phyloP scores from a whole-genome alignment of 2,113 vertebrate genomes.

The Peromyscus californicus region DNA sequence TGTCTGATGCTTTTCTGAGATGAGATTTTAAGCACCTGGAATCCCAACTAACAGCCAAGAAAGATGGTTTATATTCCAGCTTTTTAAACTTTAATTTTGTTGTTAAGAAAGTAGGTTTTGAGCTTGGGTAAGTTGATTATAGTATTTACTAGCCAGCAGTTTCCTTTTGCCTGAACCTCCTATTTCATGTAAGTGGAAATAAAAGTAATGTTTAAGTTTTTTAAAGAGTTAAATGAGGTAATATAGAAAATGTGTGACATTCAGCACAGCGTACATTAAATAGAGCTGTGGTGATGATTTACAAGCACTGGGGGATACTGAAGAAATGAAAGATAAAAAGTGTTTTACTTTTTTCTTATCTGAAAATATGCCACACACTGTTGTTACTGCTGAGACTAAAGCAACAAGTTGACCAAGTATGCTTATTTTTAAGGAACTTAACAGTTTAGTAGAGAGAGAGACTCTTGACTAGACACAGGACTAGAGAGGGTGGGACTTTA shows the following conservation, averaged over 20 bases:
- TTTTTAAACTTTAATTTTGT: slow-evolving; percentile 11
- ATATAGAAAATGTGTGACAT: background rate
- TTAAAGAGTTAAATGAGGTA: slow-evolving; percentile 16
- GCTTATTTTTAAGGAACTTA: background rate
- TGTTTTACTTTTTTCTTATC: background rate
- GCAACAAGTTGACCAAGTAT: background rate
- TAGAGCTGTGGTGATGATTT: background rate
- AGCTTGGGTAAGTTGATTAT: slow-evolving; percentile 5
- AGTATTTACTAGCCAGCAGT: background rate
- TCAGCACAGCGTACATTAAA: background rate
- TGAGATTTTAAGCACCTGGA: background rate
- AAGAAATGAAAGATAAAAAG: slow-evolving; percentile 3
- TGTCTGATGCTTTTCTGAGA: background rate
- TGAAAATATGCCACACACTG: background rate
- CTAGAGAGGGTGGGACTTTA: background rate
- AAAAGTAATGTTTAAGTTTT: slow-evolving; percentile 3
- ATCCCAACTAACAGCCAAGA: background rate
- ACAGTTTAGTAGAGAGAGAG: background rate
- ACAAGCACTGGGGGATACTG: background rate
- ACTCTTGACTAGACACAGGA: background rate
- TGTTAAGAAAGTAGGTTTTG: background rate
- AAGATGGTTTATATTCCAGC: background rate
- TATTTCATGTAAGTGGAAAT: background rate
- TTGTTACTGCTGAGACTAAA: background rate
- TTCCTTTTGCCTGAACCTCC: background rate